These are phyloP conservation scores for Willisornis vidua DNA, from an alignment of 2,113 vertebrate species.

Conservation along the genomic window DNA sequence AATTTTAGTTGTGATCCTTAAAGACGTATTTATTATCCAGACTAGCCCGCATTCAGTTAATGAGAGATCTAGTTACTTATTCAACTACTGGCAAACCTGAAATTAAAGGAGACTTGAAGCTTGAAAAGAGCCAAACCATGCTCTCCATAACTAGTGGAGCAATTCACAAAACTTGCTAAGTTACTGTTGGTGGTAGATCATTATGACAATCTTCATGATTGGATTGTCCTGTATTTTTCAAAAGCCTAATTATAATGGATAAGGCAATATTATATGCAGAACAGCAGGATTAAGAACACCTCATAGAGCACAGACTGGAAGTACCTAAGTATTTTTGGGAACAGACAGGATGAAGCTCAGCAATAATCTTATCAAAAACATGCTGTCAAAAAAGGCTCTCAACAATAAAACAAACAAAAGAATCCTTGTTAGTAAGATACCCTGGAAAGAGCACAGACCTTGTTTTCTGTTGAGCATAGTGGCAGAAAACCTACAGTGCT, in stretches of 20 bases:
- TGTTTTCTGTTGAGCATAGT: not conserved
- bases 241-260: not conserved
- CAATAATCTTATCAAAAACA: not conserved
- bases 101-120: not conserved
- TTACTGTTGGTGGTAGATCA: not conserved
- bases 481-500: not conserved
- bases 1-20: not conserved
- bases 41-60: not conserved
- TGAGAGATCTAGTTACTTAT: not conserved
- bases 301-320: not conserved
- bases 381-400: not conserved
- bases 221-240: not conserved
- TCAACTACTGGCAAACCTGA: not conserved
- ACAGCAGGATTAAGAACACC: not conserved
- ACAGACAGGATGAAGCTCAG: not conserved
- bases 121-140: not conserved
- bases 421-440: not conserved
- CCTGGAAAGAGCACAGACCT: not conserved
- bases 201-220: not conserved
- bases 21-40: not conserved
- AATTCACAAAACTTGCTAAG: not conserved
- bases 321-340: not conserved
- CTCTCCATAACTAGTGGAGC: not conserved
- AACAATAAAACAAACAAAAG: not conserved
- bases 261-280: accelerated